Evolutionary conservation across 1,140 invertebrate genomes (phyloP), one percentile per base, ranked within the genome.

Genomic region (Andricus grossulariae): DNA sequence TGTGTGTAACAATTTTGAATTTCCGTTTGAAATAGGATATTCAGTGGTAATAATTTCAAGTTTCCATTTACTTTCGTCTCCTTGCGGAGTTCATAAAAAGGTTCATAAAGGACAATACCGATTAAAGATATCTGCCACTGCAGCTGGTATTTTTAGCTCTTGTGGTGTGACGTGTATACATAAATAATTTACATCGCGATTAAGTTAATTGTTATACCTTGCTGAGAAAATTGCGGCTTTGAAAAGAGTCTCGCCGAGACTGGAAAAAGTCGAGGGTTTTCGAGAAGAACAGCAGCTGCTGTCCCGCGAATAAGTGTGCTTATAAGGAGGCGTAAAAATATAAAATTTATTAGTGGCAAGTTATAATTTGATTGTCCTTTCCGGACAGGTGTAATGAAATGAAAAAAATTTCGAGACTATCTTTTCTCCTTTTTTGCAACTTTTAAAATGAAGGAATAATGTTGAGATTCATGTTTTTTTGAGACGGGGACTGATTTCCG

Each of bases 161-260:
- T 66, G 25, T 66, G 60, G n/a, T 66, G 60, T 66, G 60, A 66
- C 60, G 60, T 66, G 60, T 66, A 66, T 66, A 66, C 60, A 66
- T 66, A 66, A 66, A 66, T 66, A 66, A 66, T 66, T 66, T 66
- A 66, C 32, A 66, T 66, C 32, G 32, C 60, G 60, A 39, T 66
- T 66, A 66, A 21, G 60, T 66, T 66, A 66, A 66, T 66, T 66
- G 60, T 66, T 66, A 16, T 39, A 66, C 25, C 60, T 66, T 25
- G 32, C 60, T 66, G 25, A 66, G 60, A 66, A 66, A 66, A 66
- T 66, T 66, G 60, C 60, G 6, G 60, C 39, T 60, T 60, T 45
- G 8, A 66, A 45, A 66, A 32, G 25, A 66, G 60, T 66, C n/a
- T 66, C 60, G 60, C n/a, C 25, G 60, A 25, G 57, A 15, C 25